Base-by-base conservation (phyloP, 1,140 invertebrate genomes). In the Leptonema lineaticorne region DNA sequence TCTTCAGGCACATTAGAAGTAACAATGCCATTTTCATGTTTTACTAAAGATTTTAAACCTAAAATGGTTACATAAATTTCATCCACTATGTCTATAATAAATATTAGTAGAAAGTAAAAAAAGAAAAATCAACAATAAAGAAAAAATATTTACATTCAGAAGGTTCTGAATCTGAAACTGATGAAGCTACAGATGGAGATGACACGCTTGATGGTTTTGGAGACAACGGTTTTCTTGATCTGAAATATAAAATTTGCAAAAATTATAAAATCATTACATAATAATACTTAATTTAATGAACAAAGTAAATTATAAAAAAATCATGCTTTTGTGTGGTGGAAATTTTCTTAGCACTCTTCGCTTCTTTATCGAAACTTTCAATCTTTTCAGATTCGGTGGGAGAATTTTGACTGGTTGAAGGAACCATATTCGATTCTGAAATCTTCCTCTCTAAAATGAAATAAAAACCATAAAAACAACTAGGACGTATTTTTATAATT, bases 1-100 rank as follows among this genome's bases (percentile, higher is more conserved):
- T 85, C 77, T 92, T 92, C 7, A 1, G 64, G 53, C 8, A 66
- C 30, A 24, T 66, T 66, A 26, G 64, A 66, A 2, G 64, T 37
- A 5, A 66, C 53, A 33, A 45, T 18, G n/a, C 50, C 64, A 20
- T 58, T 66, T 30, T 66, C 64, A 57, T 56, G 57, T 37, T 58
- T 66, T 11, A 53, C 22, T 26, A 18, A 20, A 4, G 41, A 56
- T 24, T 66, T 66, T 6, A 50, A 37, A 50, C 26, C 63, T 64
- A 18, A 27, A 50, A 63, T 9, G 24, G 14, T 20, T 6, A 41
- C 20, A 16, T 60, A 33, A 30, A 41, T n/a, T 62, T 41, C 1
- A 3, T 16, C 11, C 11, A 16, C 30, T 9, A 60, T 60, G 2
- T 14, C 22, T 22, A 28, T 59, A n/a, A n/a, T n/a, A n/a, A n/a